These are phyloP conservation scores for Psilanteris sp. DNA, from an alignment of 1,140 invertebrate genomes.

Conservation along the genomic window DNA sequence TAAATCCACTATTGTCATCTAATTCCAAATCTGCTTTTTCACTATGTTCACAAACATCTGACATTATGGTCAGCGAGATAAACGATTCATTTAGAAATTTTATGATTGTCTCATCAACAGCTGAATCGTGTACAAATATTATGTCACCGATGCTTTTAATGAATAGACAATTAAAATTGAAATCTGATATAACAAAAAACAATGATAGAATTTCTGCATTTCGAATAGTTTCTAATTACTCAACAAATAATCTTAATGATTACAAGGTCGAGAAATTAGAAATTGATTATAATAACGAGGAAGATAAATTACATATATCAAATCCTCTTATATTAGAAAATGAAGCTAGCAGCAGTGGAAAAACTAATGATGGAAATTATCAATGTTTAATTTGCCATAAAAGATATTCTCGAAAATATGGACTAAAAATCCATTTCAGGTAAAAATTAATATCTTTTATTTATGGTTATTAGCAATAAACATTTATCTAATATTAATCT, in stretches of 20 bases:
- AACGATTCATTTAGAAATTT: slow-evolving; percentile 23
- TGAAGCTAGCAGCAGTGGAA: slow-evolving; percentile 89
- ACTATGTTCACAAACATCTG: background rate
- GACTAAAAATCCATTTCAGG: slow-evolving; percentile 94
- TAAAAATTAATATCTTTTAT: too few relatives aligned
- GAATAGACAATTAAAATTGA: slow-evolving; percentile 18
- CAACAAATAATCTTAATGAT: slow-evolving; percentile 8
- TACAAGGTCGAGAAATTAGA: slow-evolving; percentile 11
- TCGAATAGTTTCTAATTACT: slow-evolving; percentile 9
- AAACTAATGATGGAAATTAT: slow-evolving; percentile 86
- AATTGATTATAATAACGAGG: slow-evolving; percentile 19
- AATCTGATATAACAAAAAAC: slow-evolving; percentile 9
- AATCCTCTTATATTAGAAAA: slow-evolving; percentile 84
- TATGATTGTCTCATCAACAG: slow-evolving; percentile 1
- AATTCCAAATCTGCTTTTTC: slow-evolving; percentile 20
- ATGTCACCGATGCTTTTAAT: slow-evolving; percentile 22
- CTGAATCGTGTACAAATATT: background rate
- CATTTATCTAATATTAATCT: too few relatives aligned
- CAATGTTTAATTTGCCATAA: slow-evolving; percentile 93
- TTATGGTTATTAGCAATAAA: too few relatives aligned
- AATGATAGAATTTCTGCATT: slow-evolving; percentile 13
- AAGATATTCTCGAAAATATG: slow-evolving; percentile 94
- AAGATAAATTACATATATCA: background rate
- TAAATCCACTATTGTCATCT: slow-evolving; percentile 13
- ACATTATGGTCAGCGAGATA: background rate